These are phyloP conservation scores for Azemiops feae DNA, from an alignment of 2,113 vertebrate genomes.

Conservation along the genomic window DNA sequence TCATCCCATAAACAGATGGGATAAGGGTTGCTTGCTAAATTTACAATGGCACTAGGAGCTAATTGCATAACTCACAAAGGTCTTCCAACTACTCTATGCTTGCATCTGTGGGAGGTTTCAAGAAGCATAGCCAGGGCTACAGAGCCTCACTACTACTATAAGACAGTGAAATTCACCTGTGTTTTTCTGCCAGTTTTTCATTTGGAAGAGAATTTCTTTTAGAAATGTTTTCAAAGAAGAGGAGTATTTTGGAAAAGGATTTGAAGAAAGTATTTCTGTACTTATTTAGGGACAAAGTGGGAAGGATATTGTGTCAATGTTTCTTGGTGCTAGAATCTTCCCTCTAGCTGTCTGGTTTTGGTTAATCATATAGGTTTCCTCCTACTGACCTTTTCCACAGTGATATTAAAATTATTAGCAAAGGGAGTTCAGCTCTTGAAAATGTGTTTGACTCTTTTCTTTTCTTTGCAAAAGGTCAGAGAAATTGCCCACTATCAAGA, in stretches of 20 bases:
- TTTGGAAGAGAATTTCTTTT: neutral
- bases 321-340: neutral
- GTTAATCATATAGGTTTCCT: neutral
- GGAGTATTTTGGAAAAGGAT: neutral
- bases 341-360: neutral
- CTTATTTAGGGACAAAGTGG: neutral
- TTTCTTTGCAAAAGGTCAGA: neutral
- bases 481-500: neutral
- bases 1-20: constrained; percentile 4
- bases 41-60: neutral
- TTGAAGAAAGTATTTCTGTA: neutral
- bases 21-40: neutral
- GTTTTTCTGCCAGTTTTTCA: neutral
- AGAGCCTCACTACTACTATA: neutral
- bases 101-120: neutral
- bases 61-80: constrained; percentile 3
- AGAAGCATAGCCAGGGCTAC: neutral
- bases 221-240: neutral
- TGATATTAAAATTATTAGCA: neutral
- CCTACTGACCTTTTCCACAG: neutral
- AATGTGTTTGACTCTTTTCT: neutral
- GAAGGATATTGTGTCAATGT: neutral
- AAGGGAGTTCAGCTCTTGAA: neutral
- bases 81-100: neutral
- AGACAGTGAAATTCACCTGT: neutral